Evolutionary conservation across 2,113 vertebrate genomes (phyloP).

Genomic region (Arizona elegans): DNA sequence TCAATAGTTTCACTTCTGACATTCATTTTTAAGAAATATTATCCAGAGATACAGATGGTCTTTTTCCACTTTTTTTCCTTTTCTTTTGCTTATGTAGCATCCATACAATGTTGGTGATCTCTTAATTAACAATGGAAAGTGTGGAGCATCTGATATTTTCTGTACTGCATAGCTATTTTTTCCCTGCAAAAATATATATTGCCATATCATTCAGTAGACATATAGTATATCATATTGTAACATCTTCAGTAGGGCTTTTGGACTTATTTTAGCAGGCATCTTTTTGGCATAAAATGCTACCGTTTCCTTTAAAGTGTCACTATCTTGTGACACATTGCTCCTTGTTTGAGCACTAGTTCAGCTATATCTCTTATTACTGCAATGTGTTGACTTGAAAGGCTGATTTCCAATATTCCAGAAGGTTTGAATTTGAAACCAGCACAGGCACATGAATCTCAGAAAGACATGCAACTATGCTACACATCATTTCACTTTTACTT

Average conservation of each 20-base stretch:
- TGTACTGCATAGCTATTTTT: not conserved
- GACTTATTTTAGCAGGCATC: not conserved
- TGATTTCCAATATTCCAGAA: not conserved
- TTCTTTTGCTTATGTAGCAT: not conserved
- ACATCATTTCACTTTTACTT: not conserved
- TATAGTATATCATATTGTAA: not conserved
- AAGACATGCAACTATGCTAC: not conserved
- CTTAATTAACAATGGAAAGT: not conserved
- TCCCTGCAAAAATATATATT: not conserved
- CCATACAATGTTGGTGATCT: not conserved
- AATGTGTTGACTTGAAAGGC: constrained; percentile 25
- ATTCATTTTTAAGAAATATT: not conserved
- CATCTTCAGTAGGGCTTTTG: not conserved
- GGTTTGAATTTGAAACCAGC: not conserved
- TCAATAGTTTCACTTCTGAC: not conserved
- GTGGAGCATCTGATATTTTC: not conserved
- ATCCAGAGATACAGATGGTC: not conserved
- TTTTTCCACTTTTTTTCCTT: not conserved
- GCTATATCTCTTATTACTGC: not conserved
- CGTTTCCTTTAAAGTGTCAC: not conserved
- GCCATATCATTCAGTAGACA: not conserved
- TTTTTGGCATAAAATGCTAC: not conserved
- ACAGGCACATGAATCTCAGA: not conserved
- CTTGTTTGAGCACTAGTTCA: not conserved
- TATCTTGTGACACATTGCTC: not conserved